Evolutionary conservation across 1,140 invertebrate species (phyloP), one percentile per base, ranked within the genome.

Genomic region (Dendrolimus kikuchii): DNA sequence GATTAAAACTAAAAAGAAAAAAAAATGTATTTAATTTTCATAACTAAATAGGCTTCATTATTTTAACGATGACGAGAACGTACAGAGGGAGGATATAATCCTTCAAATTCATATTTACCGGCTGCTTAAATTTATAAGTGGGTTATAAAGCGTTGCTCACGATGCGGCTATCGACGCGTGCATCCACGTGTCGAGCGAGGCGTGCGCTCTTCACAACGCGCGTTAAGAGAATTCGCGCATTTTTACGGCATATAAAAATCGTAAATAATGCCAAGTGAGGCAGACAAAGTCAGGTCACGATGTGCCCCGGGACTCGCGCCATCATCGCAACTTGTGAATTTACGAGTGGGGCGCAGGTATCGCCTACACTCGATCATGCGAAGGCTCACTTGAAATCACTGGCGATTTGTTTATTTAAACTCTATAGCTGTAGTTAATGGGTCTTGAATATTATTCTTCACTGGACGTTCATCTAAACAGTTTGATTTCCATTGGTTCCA

Each of bases 171-270:
- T 83, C 77, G 71, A 72, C 69, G 76, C 78, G 76, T 84, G 78
- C 62, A 83, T 83, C 75, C 71, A 77, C 68, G 74, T 64, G 74
- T 23, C 71, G 71, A 71, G 67, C 57, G 62, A 68, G 66, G 75
- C 79, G 68, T 76, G 75, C 65, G 68, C 55, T 57, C 68, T 51
- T 55, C 23, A 23, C 23, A 3, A 1, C 23, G 50, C 23, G 46
- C 40, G 40, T 51, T 23, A 65, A 74, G 79, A 79, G 72, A 72
- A 77, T 79, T 80, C 68, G 74, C 75, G 68, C 72, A 73, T 81
- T 84, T 81, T 84, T 81, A 81, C 73, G 64, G 60, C 71, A 71
- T 75, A 80, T 84, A 84, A 80, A 84, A 81, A 81, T 80, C 71
- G 74, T 80, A 77, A 75, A 80, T 77, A 82, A 80, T 70, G 61